These are phyloP conservation scores for Pelagia noctiluca DNA, from an alignment of 30 jellyfish, hydroid and myxozoan genomes.

Conservation along the genomic window DNA sequence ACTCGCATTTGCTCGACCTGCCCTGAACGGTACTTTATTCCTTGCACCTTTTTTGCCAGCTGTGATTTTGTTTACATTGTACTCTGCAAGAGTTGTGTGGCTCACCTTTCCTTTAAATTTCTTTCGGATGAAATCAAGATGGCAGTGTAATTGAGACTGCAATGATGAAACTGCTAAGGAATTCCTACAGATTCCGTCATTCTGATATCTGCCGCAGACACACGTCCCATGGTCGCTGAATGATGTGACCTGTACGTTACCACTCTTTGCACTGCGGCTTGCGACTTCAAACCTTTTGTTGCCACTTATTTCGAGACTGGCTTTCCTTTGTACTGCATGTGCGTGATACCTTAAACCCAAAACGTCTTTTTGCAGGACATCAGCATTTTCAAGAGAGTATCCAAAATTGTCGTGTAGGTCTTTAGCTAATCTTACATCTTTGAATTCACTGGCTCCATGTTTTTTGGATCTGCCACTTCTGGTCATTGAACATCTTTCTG, in stretches of 20 bases:
- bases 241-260: no score
- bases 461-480: no score
- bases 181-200: neutral
- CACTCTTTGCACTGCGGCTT: no score
- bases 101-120: neutral
- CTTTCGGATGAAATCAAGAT: conserved; percentile 5
- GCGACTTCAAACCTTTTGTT: no score
- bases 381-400: neutral
- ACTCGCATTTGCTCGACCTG: no score
- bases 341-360: neutral
- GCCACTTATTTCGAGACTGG: neutral
- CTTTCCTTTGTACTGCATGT: neutral
- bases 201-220: neutral
- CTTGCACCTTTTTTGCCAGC: conserved; percentile 6
- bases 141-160: neutral
- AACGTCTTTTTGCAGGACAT: neutral
- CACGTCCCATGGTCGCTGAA: no score
- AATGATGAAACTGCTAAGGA: neutral
- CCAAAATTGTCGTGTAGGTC: neutral
- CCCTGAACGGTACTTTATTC: no score
- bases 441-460: no score
- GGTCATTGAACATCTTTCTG: no score
- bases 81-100: neutral
- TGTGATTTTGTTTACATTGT: neutral
- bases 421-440: no score